These are phyloP conservation scores for Chionomys nivalis DNA, from an alignment of 2,113 vertebrate species.

Conservation along the genomic window DNA sequence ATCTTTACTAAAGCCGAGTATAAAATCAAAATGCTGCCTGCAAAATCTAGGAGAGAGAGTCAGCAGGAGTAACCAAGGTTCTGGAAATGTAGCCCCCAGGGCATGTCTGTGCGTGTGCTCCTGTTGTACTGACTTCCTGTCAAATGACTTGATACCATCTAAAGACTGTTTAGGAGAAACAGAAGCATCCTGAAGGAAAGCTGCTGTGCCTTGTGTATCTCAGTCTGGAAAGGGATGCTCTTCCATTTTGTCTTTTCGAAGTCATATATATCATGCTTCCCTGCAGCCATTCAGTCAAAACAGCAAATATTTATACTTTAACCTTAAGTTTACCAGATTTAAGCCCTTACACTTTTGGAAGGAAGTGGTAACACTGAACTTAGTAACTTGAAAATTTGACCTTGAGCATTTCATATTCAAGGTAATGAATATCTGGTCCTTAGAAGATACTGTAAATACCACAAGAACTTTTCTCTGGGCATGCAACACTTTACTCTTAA, in stretches of 20 bases:
- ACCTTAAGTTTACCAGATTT: constrained; percentile 84
- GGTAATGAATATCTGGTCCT: constrained; percentile 10
- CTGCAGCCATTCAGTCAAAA: constrained; percentile 81
- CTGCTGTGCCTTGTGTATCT: constrained; percentile 82
- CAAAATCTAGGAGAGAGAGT: not conserved
- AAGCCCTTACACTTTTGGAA: constrained; percentile 80
- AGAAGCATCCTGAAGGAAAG: constrained; percentile 79
- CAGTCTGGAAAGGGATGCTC: constrained; percentile 82
- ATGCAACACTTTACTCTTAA: constrained; percentile 34
- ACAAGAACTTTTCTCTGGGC: not conserved
- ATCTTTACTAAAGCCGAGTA: not conserved
- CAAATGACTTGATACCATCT: not conserved
- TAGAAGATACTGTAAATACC: constrained; percentile 3
- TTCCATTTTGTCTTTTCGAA: constrained; percentile 81
- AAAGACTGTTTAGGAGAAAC: not conserved
- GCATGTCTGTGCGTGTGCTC: too few species aligned
- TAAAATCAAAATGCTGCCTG: not conserved
- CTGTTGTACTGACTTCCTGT: not conserved
- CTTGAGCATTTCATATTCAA: constrained; percentile 32
- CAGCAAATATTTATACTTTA: constrained; percentile 83
- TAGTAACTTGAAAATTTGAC: not conserved
- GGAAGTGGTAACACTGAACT: not conserved
- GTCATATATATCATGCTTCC: constrained; percentile 78
- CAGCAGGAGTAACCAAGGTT: not conserved
- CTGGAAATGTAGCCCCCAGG: not conserved